Base-by-base conservation (phyloP, 2,888 invertebrate species). In the Chymomyza amoena region DNA sequence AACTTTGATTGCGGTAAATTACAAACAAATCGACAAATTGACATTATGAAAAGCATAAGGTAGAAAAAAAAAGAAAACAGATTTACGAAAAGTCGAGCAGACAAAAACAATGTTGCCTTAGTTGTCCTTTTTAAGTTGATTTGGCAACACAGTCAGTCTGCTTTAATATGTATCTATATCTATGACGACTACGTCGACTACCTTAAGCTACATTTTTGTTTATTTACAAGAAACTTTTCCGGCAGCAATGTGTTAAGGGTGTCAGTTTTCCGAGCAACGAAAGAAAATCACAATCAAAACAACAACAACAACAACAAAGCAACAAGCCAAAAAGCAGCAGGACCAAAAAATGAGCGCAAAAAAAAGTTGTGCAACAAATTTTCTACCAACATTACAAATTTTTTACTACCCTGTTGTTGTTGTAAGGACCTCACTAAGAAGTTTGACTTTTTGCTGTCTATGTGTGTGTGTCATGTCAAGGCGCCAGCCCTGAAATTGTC, bases 81-180 rank as follows among this genome's bases (percentile, higher is more conserved):
- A 60, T 70, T 18, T 25, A 28, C 52, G 16, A 59, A n/a, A n/a
- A 36, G 6, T 10, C 36, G 16, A n/a, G 13, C 20, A 18, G 61
- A 59, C 66, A 77, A 79, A 79, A 77, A 79, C 75, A 72, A 77
- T 83, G 77, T 80, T 83, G 65, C 61, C 65, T 72, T 57, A 69
- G 54, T 63, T 54, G 50, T 73, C 56, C 57, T 70, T 39, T 39
- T 13, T 39, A 39, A 39, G 39, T 39, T 39, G 39, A 39, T 39
- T 39, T 39, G 39, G 63, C 65, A 70, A 32, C 57, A 63, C 60
- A 16, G 69, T 51, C 18, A 16, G 69, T 51, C 18, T 57, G 61
- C 62, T 66, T 66, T 63, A 25, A 62, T 54, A 10, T 59, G 3
- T 39, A 65, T 57, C 59, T 13, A 39, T 39, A 39, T 39, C 39